Evolutionary conservation across 37 sponge, comb jelly and placozoan species (phyloP).

Genomic region (Ianthella basta): DNA sequence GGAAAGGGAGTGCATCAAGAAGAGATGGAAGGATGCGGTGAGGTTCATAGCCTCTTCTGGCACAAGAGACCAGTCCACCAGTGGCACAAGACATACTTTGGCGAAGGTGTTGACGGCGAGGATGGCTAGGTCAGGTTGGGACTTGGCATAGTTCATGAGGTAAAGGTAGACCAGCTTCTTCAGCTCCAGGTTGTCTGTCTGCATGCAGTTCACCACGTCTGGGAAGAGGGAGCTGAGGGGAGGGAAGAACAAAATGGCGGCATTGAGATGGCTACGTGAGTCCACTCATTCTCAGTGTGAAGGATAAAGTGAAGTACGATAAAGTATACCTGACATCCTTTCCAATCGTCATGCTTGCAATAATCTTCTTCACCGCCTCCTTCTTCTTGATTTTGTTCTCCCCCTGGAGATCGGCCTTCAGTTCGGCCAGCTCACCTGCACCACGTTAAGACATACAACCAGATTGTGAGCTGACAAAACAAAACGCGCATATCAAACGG

Average conservation of each 20-base stretch:
- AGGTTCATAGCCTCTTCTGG: too few species aligned
- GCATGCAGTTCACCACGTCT: constrained; percentile 98
- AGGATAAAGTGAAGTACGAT: background rate
- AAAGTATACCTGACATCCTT: constrained; percentile 91
- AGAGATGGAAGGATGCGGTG: background rate
- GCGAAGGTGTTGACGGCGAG: constrained; percentile 99
- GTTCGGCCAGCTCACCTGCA: constrained; percentile 95
- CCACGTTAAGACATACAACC: background rate
- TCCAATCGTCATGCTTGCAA: constrained; percentile 99
- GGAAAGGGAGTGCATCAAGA: background rate
- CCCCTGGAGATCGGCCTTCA: constrained; percentile 92
- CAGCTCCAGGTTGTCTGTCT: constrained; percentile 97
- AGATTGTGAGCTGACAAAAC: background rate
- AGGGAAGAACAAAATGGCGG: background rate
- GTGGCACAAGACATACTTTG: constrained; percentile 60
- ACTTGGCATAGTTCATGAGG: constrained; percentile 99
- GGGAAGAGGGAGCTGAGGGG: constrained; percentile 88
- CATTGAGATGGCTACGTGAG: background rate
- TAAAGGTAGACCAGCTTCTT: constrained; percentile 99
- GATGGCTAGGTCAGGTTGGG: constrained; percentile 95
- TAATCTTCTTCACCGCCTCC: constrained; percentile 99
- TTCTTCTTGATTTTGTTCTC: constrained; percentile 94
- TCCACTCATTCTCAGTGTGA: background rate
- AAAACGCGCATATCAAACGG: background rate
- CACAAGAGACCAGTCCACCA: too few species aligned